Evolutionary conservation across 2,888 invertebrate species (phyloP).

Genomic region (Pristionchus arcanus): DNA sequence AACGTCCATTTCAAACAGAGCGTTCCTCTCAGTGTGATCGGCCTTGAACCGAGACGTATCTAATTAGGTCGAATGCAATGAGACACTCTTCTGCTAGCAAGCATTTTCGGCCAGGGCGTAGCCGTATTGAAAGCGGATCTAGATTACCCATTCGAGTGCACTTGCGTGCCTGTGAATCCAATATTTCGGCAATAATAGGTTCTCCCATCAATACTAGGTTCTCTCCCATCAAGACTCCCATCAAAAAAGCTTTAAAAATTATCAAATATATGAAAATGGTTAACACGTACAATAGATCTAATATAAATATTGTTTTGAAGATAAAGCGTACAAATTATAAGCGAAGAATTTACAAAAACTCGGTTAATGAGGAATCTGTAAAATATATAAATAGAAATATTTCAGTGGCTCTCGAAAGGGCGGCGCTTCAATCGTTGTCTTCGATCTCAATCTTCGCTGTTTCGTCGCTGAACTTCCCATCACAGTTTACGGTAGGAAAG

Average conservation of each 20-base stretch:
- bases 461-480: slow-evolving; percentile 66
- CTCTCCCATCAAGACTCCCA: too few relatives aligned
- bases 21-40: slow-evolving; percentile 1
- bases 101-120: neutral
- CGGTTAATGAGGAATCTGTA: too few relatives aligned
- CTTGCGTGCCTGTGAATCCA: too few relatives aligned
- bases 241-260: too few relatives aligned
- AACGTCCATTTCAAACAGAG: neutral
- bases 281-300: too few relatives aligned
- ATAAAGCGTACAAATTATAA: too few relatives aligned
- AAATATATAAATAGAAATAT: neutral
- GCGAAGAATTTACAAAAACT: too few relatives aligned
- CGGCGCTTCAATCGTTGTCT: slow-evolving; percentile 74
- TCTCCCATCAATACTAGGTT: too few relatives aligned
- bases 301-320: too few relatives aligned
- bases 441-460: slow-evolving; percentile 73
- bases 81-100: slow-evolving; percentile 3
- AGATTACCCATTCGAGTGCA: too few relatives aligned
- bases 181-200: too few relatives aligned
- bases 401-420: slow-evolving; percentile 75
- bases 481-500: slow-evolving; percentile 39
- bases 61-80: slow-evolving; percentile 26
- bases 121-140: neutral
- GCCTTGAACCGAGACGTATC: slow-evolving; percentile 33
- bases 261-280: too few relatives aligned